Percentiles rank a stretch among this genome's conserved stretches.
Conservation (phyloP, 2,113 vertebrate genomes). For the Ovis canadensis region DNA sequence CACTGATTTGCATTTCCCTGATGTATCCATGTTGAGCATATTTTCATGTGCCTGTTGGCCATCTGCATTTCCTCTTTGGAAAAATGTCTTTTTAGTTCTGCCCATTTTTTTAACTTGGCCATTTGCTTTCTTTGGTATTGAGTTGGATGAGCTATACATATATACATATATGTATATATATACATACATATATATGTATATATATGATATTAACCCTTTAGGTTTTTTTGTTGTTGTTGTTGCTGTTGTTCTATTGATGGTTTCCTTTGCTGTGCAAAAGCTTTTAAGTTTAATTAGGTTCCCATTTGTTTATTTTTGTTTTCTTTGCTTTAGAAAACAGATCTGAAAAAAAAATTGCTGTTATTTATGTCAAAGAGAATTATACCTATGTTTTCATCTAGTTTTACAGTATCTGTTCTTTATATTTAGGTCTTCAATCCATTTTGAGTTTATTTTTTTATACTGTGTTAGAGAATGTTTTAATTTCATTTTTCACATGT, state of each 20-base stretch:
- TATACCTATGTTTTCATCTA: neutral
- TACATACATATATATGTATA: too few species aligned
- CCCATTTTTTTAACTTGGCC: neutral
- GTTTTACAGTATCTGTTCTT: neutral
- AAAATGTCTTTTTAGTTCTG: neutral
- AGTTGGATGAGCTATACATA: neutral
- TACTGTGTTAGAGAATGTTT: neutral
- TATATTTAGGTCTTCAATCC: neutral
- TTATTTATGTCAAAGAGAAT: neutral
- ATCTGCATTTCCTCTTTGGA: neutral
- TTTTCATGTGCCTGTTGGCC: neutral
- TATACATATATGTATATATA: neutral
- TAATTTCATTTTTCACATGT: neutral
- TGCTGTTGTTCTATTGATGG: neutral
- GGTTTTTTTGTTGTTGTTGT: neutral
- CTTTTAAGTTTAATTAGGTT: neutral
- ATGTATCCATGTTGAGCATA: neutral
- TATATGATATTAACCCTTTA: neutral
- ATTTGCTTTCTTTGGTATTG: neutral
- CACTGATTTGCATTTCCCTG: neutral
- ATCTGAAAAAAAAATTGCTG: neutral
- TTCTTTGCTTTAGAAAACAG: neutral
- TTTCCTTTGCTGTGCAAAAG: neutral
- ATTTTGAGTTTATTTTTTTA: neutral
- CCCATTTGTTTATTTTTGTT: neutral